Evolutionary conservation across 37 sponge, comb jelly and placozoan species (phyloP).

Genomic region (Oopsacas minuta): DNA sequence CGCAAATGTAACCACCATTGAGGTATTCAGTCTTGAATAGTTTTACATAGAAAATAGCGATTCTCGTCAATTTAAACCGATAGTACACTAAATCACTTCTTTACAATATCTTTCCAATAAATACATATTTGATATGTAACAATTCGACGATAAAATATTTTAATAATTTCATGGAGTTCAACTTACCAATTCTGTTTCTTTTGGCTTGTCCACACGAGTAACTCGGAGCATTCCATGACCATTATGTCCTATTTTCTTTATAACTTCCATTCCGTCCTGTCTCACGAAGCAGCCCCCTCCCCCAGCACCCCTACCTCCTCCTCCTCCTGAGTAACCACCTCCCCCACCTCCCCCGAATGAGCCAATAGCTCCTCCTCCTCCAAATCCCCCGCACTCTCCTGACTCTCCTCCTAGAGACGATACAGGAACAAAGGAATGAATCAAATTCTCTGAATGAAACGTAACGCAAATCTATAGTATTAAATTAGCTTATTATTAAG

Average conservation of each 20-base stretch:
- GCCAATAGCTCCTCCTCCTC: constrained; percentile 61
- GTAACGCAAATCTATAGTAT: no score
- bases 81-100: no score
- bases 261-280: constrained; percentile 30
- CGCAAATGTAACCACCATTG: no score
- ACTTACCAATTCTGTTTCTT: constrained; percentile 3
- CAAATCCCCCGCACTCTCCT: constrained; percentile 46
- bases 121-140: no score
- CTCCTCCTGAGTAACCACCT: constrained; percentile 51
- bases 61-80: no score
- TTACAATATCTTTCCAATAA: no score
- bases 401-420: not conserved
- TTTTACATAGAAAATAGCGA: no score
- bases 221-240: constrained; percentile 37
- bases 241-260: constrained; percentile 24
- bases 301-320: constrained; percentile 60
- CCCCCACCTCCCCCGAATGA: constrained; percentile 58
- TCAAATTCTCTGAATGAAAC: no score
- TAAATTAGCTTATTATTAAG: no score
- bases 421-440: not conserved
- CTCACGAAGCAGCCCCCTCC: constrained; percentile 40
- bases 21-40: no score
- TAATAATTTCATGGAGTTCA: not conserved
- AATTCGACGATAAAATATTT: no score
- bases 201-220: not conserved